Percentiles rank a stretch among this genome's conserved stretches.
Conservation (phyloP, 2,113 vertebrate species). For the Pachycephala philippinensis region DNA sequence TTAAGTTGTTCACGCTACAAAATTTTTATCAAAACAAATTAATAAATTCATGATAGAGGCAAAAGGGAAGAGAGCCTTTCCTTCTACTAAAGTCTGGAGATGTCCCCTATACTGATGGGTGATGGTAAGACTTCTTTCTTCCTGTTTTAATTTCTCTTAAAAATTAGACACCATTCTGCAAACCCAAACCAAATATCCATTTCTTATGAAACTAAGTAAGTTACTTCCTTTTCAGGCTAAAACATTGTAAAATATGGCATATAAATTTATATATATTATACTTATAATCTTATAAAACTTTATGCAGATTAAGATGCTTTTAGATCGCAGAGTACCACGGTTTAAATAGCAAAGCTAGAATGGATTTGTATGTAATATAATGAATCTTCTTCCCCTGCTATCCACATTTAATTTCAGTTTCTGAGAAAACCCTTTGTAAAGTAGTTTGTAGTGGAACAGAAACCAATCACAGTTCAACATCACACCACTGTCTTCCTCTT, state of each 20-base stretch:
- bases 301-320: background rate
- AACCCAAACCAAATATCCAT: background rate
- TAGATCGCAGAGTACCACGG: background rate
- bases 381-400: background rate
- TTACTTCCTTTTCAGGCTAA: background rate
- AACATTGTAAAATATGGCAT: background rate
- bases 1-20: background rate
- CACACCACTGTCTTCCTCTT: background rate
- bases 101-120: accelerated
- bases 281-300: background rate
- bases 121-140: background rate
- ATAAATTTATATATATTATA: background rate
- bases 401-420: background rate
- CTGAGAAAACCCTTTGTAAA: background rate
- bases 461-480: accelerated
- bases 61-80: background rate
- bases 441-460: background rate
- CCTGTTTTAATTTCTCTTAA: background rate
- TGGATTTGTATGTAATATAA: background rate
- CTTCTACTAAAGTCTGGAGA: background rate
- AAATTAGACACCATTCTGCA: background rate
- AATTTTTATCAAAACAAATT: background rate
- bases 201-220: background rate
- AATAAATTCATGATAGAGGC: background rate
- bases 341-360: background rate